Conservation (phyloP, 2,888 invertebrate genomes). For the Phymatocera aterrima region DNA sequence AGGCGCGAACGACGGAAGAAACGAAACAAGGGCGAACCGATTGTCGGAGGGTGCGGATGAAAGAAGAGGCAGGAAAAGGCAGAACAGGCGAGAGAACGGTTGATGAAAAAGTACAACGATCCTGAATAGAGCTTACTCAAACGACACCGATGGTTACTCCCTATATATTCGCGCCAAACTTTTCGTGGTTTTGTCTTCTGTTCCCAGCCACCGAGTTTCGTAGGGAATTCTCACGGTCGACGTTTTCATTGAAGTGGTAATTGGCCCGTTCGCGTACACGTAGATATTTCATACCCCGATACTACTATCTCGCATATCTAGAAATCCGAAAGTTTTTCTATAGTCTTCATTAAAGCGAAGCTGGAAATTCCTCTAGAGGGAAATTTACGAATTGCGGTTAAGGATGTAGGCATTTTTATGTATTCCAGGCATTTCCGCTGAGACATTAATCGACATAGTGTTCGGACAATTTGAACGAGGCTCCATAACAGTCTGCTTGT, state of each 20-base stretch:
- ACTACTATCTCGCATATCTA: not conserved
- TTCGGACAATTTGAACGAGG: not conserved
- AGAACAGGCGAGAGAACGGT: slow-evolving; percentile 28
- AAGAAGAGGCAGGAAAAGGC: slow-evolving; percentile 1
- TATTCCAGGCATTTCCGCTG: not conserved
- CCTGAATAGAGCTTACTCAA: slow-evolving; percentile 9
- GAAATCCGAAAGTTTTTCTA: not conserved
- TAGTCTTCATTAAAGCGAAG: not conserved
- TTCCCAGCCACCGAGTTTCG: not conserved
- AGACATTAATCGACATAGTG: not conserved
- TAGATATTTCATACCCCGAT: not conserved
- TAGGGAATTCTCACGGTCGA: slow-evolving; percentile 1
- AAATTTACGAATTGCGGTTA: not conserved
- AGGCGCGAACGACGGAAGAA: slow-evolving; percentile 29
- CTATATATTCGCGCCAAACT: not conserved
- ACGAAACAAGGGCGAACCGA: slow-evolving; percentile 18
- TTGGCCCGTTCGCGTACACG: not conserved
- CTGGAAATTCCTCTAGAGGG: not conserved
- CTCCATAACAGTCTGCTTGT: not conserved
- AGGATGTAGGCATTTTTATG: not conserved
- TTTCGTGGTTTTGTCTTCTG: not conserved
- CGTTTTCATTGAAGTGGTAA: not conserved
- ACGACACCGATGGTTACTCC: slow-evolving; percentile 8
- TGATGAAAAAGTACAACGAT: slow-evolving; percentile 8
- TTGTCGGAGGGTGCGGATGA: slow-evolving; percentile 10